Base-by-base conservation (phyloP, 2,888 invertebrate genomes). In the Panopea generosa region DNA sequence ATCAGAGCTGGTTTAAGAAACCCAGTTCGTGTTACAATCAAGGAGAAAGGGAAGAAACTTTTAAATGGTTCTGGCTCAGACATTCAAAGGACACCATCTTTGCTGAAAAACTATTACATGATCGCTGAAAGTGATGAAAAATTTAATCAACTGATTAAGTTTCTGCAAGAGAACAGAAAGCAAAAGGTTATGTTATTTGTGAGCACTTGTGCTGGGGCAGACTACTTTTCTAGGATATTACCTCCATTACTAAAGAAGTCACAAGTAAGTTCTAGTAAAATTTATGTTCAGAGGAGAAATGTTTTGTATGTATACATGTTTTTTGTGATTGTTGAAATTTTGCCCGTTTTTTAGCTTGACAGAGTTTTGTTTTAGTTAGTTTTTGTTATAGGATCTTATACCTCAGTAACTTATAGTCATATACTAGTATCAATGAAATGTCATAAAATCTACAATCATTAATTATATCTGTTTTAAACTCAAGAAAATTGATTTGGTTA, bases 151-250 rank as follows among this genome's bases (percentile, higher is more conserved):
- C 93, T 99, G 49, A 89, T 98, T 7, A 94, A 95, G 67, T 98
- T 99, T 89, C 94, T 99, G 11, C 94, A 95, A 74, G 89, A 91
- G 29, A 89, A 92, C 72, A 80, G 84, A 9, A 93, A 94, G 74
- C 84, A 95, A 84, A 96, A 96, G 77, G 81, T 89, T 9, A 88
- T 99, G 93, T 94, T 98, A 33, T 99, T 99, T 92, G 94, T 99
- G 85, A 96, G 98, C 52, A 99, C 99, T 0, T 99, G 99, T 92
- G 98, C 98, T 0, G 96, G 96, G 88, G 99, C 99, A 0, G 98
- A 99, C 91, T 99, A 99, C 92, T 99, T 98, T 95, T 94, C 95
- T 0, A 94, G 94, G 69, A 89, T 97, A 71, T 95, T 90, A 68
- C 82, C 82, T 88, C 89, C 76, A 77, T 86, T 89, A 22, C 49